Evolutionary conservation across 2,888 invertebrate genomes (phyloP), one percentile per base, ranked within the genome.

Genomic region (Latheticus oryzae): DNA sequence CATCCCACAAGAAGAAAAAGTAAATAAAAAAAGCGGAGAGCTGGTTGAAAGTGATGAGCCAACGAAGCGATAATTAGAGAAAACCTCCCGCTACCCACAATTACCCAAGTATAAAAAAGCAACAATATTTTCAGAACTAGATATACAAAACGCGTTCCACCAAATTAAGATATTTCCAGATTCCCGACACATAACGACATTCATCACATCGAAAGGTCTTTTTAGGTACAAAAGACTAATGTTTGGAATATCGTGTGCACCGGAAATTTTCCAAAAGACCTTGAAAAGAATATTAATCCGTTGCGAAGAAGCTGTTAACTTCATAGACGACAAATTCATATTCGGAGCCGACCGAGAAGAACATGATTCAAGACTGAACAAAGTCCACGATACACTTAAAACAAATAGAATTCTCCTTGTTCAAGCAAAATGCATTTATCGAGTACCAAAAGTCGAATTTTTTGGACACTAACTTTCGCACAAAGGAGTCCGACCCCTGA

Each of bases 211-310:
- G n/a, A 65, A 62, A 40, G 76, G 76, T 0, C 35, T 78, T 2
- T 75, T 57, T 40, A 54, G 73, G 12, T 79, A 74, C 53, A 79
- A 77, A 54, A 15, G 78, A 8, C 37, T 65, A 1, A 58, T 79
- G 5, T n/a, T n/a, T n/a, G n/a, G n/a, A n/a, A n/a, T n/a, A n/a
- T 64, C 66, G 0, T 76, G 76, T 40, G 80, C 80, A 55, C 76
- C 63, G 5, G 63, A 65, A 47, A 61, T 12, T 64, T 63, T 24
- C 62, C 79, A 64, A 75, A 78, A 64, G 68, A n/a, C 67, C 1
- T 50, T 80, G 15, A 72, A 74, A 54, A 60, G 63, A 54, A 70
- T 78, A 3, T 42, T 80, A 1, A 19, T 59, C 16, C 64, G 58
- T 1, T 74, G 76, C 26, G 67, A 75, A 28, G 76, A 77, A 0